Evolutionary conservation across 92 coral and sea anemone species (phyloP), one percentile per base, ranked within the genome.

Genomic region (Palythoa caribaeorum): DNA sequence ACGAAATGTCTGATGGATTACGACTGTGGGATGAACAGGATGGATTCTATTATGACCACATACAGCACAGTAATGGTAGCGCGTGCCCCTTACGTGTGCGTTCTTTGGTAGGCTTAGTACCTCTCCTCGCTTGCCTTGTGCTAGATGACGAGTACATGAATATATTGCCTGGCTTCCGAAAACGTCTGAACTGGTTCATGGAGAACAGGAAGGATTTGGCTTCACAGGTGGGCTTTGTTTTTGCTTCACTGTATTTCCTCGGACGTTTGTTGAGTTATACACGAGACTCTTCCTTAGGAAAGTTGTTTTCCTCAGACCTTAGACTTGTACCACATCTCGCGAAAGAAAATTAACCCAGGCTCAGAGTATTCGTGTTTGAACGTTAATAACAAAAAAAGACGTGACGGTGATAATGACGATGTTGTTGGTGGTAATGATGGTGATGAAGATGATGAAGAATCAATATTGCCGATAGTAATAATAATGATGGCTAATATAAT

Each of bases 21-120:
- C 98, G 99, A 88, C 73, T 96, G 94, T 96, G 99, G 99, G 99
- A 96, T 68, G 94, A 94, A 1, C 88, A 93, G 77, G 99, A 96
- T 74, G 99, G 99, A 21, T 96, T 96, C 88, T 96, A 96, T 87
- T 95, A 96, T 88, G 99, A 96, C 80, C 99, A 96, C 83, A 76
- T 87, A 63, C 76, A 87, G 38, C 85, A 12, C 55, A n/a, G 66
- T 20, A 84, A 73, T 62, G 65, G 89, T 13, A 44, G 80, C 48
- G 87, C 94, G 35, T 83, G 93, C 57, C 96, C 96, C 73, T 79
- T 96, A 87, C 98, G 99, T 66, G 98, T 96, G 87, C 95, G 99
- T 78, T 95, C 98, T 16, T 92, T 96, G 85, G 99, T 96, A 11
- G 99, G 99, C 80, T 94, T 96, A 40, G 95, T 96, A 66, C 99